phyloP scores from a whole-genome alignment of 2,113 vertebrate genomes.

The Edolisoma coerulescens region DNA sequence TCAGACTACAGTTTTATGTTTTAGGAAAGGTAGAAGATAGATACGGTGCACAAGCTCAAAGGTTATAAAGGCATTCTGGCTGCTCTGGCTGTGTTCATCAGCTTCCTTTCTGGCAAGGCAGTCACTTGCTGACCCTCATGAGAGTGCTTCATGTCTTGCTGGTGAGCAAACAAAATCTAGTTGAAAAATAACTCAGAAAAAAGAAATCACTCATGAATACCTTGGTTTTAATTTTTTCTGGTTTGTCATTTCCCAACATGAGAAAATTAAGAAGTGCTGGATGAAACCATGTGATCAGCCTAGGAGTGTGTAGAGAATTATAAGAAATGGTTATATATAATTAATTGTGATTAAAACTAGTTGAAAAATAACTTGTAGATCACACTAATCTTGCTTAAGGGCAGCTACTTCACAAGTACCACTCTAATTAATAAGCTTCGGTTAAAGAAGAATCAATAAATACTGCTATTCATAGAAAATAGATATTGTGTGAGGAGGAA shows the following conservation, averaged over 20 bases:
- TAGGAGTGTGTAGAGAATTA: not conserved
- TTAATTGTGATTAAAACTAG: conserved; percentile 7
- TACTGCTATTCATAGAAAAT: conserved; percentile 29
- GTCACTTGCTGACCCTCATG: not conserved
- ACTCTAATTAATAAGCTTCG: conserved; percentile 38
- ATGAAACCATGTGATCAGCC: not conserved
- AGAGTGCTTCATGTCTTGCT: not conserved
- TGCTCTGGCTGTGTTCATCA: not conserved
- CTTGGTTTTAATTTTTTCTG: not conserved
- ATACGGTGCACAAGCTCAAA: not conserved
- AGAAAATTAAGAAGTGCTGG: not conserved
- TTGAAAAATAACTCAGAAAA: not conserved
- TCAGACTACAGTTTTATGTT: not conserved
- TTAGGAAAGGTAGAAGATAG: not conserved
- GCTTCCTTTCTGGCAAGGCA: not conserved
- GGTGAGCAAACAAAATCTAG: not conserved
- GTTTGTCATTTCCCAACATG: not conserved
- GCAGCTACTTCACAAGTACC: conserved; percentile 30
- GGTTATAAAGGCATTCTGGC: not conserved
- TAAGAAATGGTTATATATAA: not conserved
- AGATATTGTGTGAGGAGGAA: not conserved
- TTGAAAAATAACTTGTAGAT: conserved; percentile 18
- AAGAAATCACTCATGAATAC: not conserved
- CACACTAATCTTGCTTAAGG: conserved; percentile 29
- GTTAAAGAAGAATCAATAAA: conserved; percentile 49